Percentiles rank a stretch among this genome's conserved stretches.
phyloP scores from a whole-genome alignment of 2,888 invertebrate species.

The Catocala sponsa region DNA sequence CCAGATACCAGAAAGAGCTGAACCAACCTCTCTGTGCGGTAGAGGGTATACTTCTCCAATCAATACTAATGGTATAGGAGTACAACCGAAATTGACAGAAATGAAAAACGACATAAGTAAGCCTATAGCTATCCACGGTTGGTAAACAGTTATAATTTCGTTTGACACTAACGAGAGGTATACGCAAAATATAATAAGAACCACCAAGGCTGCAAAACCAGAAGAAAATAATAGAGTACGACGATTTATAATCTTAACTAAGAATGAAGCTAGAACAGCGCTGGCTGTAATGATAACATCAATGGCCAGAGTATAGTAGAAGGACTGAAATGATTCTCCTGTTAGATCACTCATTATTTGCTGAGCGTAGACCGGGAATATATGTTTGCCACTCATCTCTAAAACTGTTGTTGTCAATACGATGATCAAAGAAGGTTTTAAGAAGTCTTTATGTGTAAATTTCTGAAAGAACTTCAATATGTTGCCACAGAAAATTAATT shows the following conservation, averaged over 20 bases:
- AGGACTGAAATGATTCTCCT: conserved; percentile 55
- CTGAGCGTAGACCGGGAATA: conserved; percentile 69
- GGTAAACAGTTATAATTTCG: conserved; percentile 52
- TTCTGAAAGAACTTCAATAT: conserved; percentile 53
- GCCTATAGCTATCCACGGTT: conserved; percentile 58
- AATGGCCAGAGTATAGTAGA: conserved; percentile 65
- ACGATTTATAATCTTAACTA: conserved; percentile 66
- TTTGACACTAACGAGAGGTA: conserved; percentile 59
- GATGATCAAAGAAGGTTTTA: conserved; percentile 64
- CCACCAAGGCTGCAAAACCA: conserved; percentile 60
- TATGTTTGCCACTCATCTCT: conserved; percentile 68
- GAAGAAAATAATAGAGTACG: conserved; percentile 66
- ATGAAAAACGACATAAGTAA: conserved; percentile 66
- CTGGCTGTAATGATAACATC: conserved; percentile 57
- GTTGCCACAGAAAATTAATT: conserved; percentile 29
- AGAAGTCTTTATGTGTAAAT: conserved; percentile 64
- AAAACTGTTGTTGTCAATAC: conserved; percentile 56
- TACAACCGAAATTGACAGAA: conserved; percentile 71
- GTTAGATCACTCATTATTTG: conserved; percentile 67
- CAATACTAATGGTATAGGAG: conserved; percentile 68
- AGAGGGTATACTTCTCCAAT: conserved; percentile 74
- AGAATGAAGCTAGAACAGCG: conserved; percentile 49
- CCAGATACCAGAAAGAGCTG: conserved; percentile 55
- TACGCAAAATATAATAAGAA: conserved; percentile 56
- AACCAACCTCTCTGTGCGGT: conserved; percentile 64